Conservation (phyloP, 2,888 invertebrate species). For the Lochmaea crataegi region DNA sequence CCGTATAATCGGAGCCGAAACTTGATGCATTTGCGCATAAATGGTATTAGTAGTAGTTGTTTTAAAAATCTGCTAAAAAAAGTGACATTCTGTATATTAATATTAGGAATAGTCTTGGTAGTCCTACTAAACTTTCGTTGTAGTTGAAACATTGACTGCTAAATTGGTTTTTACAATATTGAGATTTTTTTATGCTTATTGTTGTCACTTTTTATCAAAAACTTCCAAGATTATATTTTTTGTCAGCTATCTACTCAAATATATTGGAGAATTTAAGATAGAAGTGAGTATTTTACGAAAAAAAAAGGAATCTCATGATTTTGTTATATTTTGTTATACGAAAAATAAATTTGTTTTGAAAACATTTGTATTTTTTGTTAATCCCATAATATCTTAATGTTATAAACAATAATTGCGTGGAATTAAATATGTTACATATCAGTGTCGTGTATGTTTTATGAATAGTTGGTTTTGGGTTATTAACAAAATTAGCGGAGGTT, state of each 20-base stretch:
- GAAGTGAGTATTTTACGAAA: background rate
- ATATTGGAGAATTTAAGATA: conserved; percentile 12
- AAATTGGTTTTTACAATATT: background rate
- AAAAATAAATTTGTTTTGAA: conserved; percentile 32
- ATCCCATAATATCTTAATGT: background rate
- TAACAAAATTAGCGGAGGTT: too few species aligned
- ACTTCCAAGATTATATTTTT: background rate
- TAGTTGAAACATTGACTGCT: conserved; percentile 14
- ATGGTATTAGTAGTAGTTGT: too few species aligned
- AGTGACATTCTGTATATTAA: background rate
- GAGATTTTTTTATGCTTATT: background rate
- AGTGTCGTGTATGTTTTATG: too few species aligned
- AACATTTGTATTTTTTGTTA: conserved; percentile 11
- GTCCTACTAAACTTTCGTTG: background rate
- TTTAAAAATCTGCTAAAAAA: background rate
- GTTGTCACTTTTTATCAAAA: background rate
- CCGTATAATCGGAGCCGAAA: too few species aligned
- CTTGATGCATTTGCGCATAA: too few species aligned
- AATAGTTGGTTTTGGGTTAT: too few species aligned
- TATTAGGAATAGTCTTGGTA: conserved; percentile 1
- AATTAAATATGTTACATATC: background rate
- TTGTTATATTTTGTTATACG: conserved; percentile 31
- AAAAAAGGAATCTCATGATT: conserved; percentile 27
- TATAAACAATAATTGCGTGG: background rate
- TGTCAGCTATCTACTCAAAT: conserved; percentile 2